Percentiles rank a stretch among this genome's conserved stretches.
These are phyloP conservation scores for Pemphigus obesinymphae DNA, from an alignment of 1,140 invertebrate species.

Conservation along the genomic window DNA sequence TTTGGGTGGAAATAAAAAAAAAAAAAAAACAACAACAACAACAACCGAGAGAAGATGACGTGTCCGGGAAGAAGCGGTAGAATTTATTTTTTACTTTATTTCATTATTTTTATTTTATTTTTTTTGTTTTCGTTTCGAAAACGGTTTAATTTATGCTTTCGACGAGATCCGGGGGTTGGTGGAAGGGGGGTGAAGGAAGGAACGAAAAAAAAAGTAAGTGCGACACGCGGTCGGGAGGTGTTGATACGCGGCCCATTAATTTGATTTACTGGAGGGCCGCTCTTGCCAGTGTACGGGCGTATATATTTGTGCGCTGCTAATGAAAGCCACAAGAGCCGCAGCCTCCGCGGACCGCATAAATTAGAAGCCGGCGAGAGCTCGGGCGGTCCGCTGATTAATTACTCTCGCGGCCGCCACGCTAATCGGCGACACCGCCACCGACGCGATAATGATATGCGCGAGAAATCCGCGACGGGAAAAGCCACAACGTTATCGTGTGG, in stretches of 20 bases:
- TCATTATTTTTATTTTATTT: not conserved
- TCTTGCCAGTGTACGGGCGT: not conserved
- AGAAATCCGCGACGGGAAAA: not conserved
- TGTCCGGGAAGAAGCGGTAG: not conserved
- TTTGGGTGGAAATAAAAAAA: not conserved
- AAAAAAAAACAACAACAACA: not conserved
- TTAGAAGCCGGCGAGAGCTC: not conserved
- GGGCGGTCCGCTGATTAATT: conserved; percentile 26
- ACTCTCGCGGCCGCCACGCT: not conserved
- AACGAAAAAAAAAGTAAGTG: not conserved
- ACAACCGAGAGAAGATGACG: not conserved
- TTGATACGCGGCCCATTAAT: conserved; percentile 37
- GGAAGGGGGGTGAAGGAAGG: too few species aligned
- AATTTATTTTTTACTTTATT: not conserved
- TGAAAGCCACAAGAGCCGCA: not conserved
- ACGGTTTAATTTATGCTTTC: conserved; percentile 25
- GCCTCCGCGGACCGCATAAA: conserved; percentile 3
- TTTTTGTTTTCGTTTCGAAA: not conserved
- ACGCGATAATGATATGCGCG: not conserved
- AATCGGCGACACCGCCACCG: not conserved
- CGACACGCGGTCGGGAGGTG: not conserved
- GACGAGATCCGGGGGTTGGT: not conserved
- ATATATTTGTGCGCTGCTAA: not conserved
- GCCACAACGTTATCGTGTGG: too few species aligned
- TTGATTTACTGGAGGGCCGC: conserved; percentile 28